phyloP scores from a whole-genome alignment of 2,888 invertebrate species.

The Drosophila affinis region DNA sequence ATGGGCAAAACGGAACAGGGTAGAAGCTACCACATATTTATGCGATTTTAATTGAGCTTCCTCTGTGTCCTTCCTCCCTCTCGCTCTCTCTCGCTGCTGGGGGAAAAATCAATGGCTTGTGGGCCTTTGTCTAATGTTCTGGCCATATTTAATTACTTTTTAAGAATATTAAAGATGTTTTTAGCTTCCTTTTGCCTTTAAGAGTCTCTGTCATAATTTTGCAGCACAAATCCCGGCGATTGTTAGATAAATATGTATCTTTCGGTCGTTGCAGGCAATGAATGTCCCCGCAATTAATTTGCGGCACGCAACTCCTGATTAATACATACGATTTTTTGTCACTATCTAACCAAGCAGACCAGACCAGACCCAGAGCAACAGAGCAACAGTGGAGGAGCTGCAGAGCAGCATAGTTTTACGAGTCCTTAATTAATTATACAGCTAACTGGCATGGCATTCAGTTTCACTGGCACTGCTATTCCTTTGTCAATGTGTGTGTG shows the following conservation, averaged over 20 bases:
- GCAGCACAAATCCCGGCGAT: neutral
- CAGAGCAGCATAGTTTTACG: constrained; percentile 29
- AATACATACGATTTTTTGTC: constrained; percentile 37
- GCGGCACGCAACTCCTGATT: constrained; percentile 43
- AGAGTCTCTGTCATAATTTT: neutral
- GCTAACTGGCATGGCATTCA: constrained; percentile 19
- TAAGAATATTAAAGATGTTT: neutral
- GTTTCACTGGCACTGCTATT: neutral
- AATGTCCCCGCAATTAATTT: constrained; percentile 35
- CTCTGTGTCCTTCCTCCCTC: neutral
- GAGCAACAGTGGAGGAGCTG: constrained; percentile 2
- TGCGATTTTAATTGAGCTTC: constrained; percentile 48
- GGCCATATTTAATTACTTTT: neutral
- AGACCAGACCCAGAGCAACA: neutral
- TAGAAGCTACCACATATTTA: constrained; percentile 41
- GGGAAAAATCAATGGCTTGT: constrained; percentile 12
- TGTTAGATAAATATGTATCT: constrained; percentile 8
- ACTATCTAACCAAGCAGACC: constrained; percentile 7
- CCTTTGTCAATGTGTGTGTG: constrained; percentile 6
- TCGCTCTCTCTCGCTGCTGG: neutral
- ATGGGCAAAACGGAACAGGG: constrained; percentile 38
- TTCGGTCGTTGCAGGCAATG: constrained; percentile 1
- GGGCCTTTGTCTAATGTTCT: neutral
- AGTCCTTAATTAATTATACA: constrained; percentile 57
- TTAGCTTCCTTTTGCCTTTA: neutral